Conservation (phyloP, 2,113 vertebrate species). For the Malurus cyaneus region DNA sequence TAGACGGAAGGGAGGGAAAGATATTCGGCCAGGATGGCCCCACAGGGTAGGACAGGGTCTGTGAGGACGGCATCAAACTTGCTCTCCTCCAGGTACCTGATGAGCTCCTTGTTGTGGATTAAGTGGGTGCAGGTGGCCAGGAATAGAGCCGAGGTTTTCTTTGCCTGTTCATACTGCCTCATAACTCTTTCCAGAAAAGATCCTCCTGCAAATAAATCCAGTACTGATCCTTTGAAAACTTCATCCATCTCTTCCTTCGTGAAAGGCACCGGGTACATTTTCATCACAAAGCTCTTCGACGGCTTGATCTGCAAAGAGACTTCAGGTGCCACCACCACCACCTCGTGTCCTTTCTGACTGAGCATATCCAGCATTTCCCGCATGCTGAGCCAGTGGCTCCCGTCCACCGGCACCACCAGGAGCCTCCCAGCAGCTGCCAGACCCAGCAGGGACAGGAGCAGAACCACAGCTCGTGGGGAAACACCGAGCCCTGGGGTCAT, state of each 20-base stretch:
- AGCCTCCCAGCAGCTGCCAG: constrained; percentile 69
- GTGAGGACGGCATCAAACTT: constrained; percentile 79
- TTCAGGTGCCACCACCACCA: constrained; percentile 78
- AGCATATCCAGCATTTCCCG: constrained; percentile 67
- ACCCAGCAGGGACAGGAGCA: not conserved
- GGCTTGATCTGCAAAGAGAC: constrained; percentile 69
- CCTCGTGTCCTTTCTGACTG: constrained; percentile 74
- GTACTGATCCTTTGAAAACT: not conserved
- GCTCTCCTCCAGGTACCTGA: constrained; percentile 62
- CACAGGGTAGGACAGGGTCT: constrained; percentile 85
- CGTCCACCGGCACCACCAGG: constrained; percentile 79
- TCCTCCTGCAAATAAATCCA: not conserved
- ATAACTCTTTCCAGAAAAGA: constrained; percentile 63
- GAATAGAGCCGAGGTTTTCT: not conserved
- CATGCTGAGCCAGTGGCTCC: constrained; percentile 87
- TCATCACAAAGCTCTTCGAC: constrained; percentile 44
- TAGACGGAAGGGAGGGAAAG: constrained; percentile 79
- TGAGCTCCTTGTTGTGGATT: constrained; percentile 73
- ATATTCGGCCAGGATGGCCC: constrained; percentile 75
- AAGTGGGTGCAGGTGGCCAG: constrained; percentile 67
- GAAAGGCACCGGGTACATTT: constrained; percentile 74
- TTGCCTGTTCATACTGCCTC: not conserved
- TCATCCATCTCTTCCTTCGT: constrained; percentile 12
- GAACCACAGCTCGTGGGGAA: rapidly evolving
- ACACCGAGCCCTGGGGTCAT: not conserved